Conservation (phyloP, 2,888 invertebrate genomes). For the Lepidochrysops patricia region DNA sequence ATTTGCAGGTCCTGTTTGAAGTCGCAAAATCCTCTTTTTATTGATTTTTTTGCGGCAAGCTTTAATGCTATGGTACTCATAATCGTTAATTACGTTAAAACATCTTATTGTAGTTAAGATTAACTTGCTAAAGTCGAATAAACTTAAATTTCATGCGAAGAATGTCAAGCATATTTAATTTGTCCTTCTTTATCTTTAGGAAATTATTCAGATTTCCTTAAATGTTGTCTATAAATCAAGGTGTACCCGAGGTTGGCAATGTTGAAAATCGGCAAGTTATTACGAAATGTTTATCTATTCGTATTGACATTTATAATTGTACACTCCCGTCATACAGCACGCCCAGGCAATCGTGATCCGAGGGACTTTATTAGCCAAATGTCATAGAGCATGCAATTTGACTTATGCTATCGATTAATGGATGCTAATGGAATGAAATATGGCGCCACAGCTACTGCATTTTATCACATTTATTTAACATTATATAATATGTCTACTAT, state of each 20-base stretch:
- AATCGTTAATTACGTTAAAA: not conserved
- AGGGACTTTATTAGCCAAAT: slow-evolving; percentile 18
- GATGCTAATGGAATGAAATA: slow-evolving; percentile 26
- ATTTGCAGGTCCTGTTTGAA: not conserved
- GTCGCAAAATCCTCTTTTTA: not conserved
- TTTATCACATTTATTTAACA: slow-evolving; percentile 1
- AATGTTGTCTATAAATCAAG: not conserved
- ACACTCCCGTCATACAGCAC: slow-evolving; percentile 21
- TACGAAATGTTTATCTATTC: slow-evolving; percentile 15
- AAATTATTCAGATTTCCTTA: not conserved
- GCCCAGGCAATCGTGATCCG: slow-evolving; percentile 20
- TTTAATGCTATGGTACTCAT: not conserved
- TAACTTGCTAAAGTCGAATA: not conserved
- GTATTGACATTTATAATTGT: slow-evolving; percentile 26
- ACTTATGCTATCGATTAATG: slow-evolving; percentile 24
- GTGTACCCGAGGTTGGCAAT: not conserved
- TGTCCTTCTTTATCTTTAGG: not conserved
- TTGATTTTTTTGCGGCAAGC: not conserved
- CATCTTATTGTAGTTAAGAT: not conserved
- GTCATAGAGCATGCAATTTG: slow-evolving; percentile 18
- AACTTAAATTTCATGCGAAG: not conserved
- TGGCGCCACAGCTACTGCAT: slow-evolving; percentile 17
- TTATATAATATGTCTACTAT: not conserved
- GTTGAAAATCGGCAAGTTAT: slow-evolving; percentile 2
- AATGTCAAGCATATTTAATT: not conserved